These are phyloP conservation scores for Dinomys branickii DNA, from an alignment of 2,113 vertebrate genomes.

Conservation along the genomic window DNA sequence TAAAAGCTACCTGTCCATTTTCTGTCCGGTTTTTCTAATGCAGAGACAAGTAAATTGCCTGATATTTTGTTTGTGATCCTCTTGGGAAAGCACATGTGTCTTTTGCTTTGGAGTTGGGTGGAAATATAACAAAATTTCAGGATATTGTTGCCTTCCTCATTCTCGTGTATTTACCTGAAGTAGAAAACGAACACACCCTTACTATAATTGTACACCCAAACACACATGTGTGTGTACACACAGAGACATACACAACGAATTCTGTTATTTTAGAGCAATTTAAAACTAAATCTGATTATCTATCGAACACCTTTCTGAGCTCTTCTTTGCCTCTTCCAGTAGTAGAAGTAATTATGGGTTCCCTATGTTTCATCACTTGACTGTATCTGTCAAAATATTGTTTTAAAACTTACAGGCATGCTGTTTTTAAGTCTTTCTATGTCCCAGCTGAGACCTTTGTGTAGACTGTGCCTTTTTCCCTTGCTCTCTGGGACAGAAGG, in stretches of 20 bases:
- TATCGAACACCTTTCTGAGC: not conserved
- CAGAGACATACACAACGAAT: not conserved
- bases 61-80: not conserved
- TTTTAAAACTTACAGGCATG: constrained; percentile 20
- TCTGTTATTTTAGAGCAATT: not conserved
- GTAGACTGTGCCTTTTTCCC: constrained; percentile 8
- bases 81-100: fast-evolving
- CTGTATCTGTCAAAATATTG: constrained; percentile 71
- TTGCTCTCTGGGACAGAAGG: constrained; percentile 13
- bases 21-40: fast-evolving
- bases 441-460: constrained; percentile 23
- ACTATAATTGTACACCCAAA: not conserved
- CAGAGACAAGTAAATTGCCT: fast-evolving
- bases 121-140: not conserved
- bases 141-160: not conserved
- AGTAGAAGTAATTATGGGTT: constrained; percentile 49
- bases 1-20: not conserved
- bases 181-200: not conserved
- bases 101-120: not conserved
- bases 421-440: constrained; percentile 49
- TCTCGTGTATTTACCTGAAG: not conserved
- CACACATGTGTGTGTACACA: not conserved
- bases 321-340: not conserved
- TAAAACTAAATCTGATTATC: not conserved
- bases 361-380: constrained; percentile 22